A percentile compares a stretch with the other conserved stretches of the same genome.
Conservation (phyloP, 2,888 invertebrate genomes). For the Lepas anatifera region DNA sequence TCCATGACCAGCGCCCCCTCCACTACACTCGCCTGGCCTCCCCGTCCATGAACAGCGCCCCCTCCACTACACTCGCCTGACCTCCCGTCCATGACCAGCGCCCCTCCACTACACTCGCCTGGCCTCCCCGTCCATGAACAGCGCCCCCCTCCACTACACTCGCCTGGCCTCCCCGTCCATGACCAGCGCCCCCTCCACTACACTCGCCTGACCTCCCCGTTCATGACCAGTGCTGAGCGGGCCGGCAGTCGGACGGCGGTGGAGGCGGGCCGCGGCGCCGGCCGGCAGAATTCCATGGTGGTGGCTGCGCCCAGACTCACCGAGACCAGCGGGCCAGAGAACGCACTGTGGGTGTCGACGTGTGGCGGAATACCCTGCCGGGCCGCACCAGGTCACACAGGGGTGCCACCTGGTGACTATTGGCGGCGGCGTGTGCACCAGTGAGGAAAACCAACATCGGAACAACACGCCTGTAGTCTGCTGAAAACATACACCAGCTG, state of each 20-base stretch:
- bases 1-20: too few relatives aligned
- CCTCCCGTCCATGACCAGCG: neutral
- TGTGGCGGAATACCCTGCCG: conserved; percentile 79
- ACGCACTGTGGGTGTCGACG: conserved; percentile 89
- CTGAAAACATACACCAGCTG: too few relatives aligned
- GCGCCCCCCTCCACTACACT: conserved; percentile 22
- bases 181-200: too few relatives aligned
- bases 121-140: neutral
- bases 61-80: neutral
- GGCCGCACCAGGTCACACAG: conserved; percentile 4
- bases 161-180: too few relatives aligned
- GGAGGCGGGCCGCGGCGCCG: neutral
- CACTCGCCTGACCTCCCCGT: conserved; percentile 53
- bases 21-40: neutral
- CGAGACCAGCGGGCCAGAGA: conserved; percentile 75
- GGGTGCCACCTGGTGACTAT: too few relatives aligned
- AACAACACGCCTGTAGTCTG: too few relatives aligned
- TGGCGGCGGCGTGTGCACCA: too few relatives aligned
- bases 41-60: neutral
- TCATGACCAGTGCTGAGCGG: conserved; percentile 66
- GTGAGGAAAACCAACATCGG: too few relatives aligned
- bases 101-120: neutral
- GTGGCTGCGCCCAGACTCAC: conserved; percentile 68
- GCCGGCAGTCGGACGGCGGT: conserved; percentile 41
- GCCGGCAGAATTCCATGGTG: conserved; percentile 75